phyloP scores from a whole-genome alignment of 2,888 invertebrate species.

The Aproaerema taeniolella region DNA sequence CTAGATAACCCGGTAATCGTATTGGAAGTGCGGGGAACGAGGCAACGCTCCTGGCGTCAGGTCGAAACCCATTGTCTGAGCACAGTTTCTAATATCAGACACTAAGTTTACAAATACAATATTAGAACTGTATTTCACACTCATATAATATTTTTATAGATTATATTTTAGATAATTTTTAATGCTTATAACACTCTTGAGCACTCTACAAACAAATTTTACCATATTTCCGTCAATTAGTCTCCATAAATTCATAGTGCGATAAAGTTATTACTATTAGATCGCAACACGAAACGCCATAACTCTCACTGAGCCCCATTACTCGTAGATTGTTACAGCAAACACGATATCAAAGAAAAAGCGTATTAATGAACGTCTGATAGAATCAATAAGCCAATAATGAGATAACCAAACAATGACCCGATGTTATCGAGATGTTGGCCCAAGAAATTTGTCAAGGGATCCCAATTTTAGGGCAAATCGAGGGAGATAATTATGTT shows the following conservation, averaged over 20 bases:
- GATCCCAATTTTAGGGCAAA: slow-evolving; percentile 71
- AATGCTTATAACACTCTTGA: too few relatives aligned
- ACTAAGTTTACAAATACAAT: too few relatives aligned
- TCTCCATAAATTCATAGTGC: too few relatives aligned
- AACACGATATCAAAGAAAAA: slow-evolving; percentile 14
- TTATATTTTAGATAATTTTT: too few relatives aligned
- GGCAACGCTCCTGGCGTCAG: neutral
- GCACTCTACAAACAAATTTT: too few relatives aligned
- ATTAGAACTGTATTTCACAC: too few relatives aligned
- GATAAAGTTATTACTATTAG: too few relatives aligned
- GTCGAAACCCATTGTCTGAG: slow-evolving; percentile 1
- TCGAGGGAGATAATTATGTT: slow-evolving; percentile 75
- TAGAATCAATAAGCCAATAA: slow-evolving; percentile 70
- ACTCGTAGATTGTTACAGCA: neutral
- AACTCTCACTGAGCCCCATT: too few relatives aligned
- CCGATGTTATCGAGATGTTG: slow-evolving; percentile 60
- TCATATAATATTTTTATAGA: too few relatives aligned
- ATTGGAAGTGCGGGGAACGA: slow-evolving; percentile 14
- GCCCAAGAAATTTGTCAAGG: slow-evolving; percentile 74
- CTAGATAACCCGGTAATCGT: slow-evolving; percentile 26
- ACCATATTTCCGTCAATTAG: too few relatives aligned
- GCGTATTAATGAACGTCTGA: slow-evolving; percentile 46
- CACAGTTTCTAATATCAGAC: neutral
- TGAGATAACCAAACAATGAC: slow-evolving; percentile 73
- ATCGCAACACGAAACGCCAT: too few relatives aligned